phyloP scores from a whole-genome alignment of 2,888 invertebrate species.

The Disparrhopalites patrizii region DNA sequence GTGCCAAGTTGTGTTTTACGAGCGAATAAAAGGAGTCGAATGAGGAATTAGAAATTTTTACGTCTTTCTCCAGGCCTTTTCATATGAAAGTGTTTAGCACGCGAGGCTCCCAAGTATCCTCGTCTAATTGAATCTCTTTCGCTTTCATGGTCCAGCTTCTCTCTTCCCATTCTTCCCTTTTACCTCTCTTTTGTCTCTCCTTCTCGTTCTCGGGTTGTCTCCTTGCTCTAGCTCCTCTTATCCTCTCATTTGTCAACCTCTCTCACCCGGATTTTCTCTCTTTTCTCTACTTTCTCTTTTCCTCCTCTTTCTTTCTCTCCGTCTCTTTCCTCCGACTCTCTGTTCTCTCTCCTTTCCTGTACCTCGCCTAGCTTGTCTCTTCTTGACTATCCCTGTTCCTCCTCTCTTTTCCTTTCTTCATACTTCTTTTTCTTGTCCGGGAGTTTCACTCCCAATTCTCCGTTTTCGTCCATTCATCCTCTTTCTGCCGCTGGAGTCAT shows the following conservation, averaged over 20 bases:
- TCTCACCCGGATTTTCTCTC: neutral
- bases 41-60: conserved; percentile 39
- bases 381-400: no score
- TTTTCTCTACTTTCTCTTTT: neutral
- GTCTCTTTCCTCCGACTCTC: conserved; percentile 1
- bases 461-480: no score
- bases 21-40: conserved; percentile 34
- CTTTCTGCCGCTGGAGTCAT: no score
- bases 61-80: conserved; percentile 30
- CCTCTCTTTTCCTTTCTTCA: neutral
- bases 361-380: no score
- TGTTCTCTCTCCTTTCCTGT: neutral
- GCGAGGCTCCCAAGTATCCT: conserved; percentile 23
- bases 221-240: neutral
- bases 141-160: conserved; percentile 14
- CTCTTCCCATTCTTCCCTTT: conserved; percentile 30
- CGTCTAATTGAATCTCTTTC: conserved; percentile 28
- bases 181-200: conserved; percentile 2
- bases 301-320: conserved; percentile 7
- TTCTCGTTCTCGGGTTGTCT: neutral
- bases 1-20: conserved; percentile 41
- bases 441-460: no score
- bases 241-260: neutral
- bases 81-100: conserved; percentile 35
- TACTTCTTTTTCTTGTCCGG: no score